Percentiles rank a stretch among this genome's conserved stretches.
Conservation (phyloP, 2,888 invertebrate genomes). For the Plebejus anna region DNA sequence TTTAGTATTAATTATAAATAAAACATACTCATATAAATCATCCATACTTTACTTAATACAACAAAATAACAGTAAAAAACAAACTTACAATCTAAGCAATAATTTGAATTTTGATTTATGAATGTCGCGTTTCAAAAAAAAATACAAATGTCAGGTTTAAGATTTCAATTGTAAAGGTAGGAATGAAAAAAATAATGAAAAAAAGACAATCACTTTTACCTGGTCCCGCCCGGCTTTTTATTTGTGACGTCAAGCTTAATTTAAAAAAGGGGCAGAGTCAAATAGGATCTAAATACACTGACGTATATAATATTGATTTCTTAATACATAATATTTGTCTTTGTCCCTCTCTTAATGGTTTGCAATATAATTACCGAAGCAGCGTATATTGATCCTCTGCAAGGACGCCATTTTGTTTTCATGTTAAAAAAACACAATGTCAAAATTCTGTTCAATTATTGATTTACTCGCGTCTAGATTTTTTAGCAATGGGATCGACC, state of each 20-base stretch:
- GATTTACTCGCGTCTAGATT: neutral
- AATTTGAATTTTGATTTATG: slow-evolving; percentile 23
- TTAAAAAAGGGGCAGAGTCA: neutral
- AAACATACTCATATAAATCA: neutral
- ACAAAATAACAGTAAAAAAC: slow-evolving; percentile 32
- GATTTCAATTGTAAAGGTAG: neutral
- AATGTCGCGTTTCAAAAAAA: slow-evolving; percentile 11
- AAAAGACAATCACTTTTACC: neutral
- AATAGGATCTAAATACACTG: neutral
- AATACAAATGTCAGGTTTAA: neutral
- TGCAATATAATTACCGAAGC: neutral
- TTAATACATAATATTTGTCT: neutral
- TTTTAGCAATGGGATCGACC: neutral
- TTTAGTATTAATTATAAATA: neutral
- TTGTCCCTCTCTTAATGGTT: neutral
- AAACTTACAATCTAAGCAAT: slow-evolving; percentile 28
- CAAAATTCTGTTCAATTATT: neutral
- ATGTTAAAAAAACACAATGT: neutral
- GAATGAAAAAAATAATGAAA: neutral
- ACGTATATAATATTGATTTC: neutral
- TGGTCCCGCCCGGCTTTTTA: slow-evolving; percentile 16
- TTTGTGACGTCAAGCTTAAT: neutral
- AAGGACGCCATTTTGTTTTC: neutral
- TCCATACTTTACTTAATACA: slow-evolving; percentile 28
- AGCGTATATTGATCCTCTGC: neutral